Evolutionary conservation across 2,888 invertebrate species (phyloP).

Genomic region (Nebria salina): DNA sequence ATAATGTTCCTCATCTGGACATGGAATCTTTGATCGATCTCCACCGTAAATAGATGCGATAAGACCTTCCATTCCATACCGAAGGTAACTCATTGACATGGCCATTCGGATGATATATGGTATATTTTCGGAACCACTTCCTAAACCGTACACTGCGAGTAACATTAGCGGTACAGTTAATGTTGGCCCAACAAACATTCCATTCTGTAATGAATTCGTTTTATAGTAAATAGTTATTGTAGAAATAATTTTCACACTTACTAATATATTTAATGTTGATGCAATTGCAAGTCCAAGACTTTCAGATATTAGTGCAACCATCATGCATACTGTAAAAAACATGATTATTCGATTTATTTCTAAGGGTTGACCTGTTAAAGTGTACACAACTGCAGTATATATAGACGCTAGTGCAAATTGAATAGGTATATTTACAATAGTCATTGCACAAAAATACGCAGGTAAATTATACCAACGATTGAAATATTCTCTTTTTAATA

Average conservation of each 20-base stretch:
- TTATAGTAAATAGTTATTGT: not conserved
- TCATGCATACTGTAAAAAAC: constrained; percentile 75
- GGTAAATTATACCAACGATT: constrained; percentile 86
- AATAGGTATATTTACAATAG: constrained; percentile 75
- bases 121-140: constrained; percentile 73
- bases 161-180: constrained; percentile 88
- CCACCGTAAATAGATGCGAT: constrained; percentile 83
- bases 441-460: constrained; percentile 80
- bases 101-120: constrained; percentile 81
- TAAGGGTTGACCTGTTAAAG: constrained; percentile 80
- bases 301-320: constrained; percentile 81
- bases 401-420: constrained; percentile 75
- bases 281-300: constrained; percentile 80
- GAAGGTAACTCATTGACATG: constrained; percentile 70
- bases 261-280: constrained; percentile 79
- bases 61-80: constrained; percentile 74
- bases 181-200: constrained; percentile 90
- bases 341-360: constrained; percentile 73
- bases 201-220: constrained; percentile 70
- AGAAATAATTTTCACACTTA: constrained; percentile 62
- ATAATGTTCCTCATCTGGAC: constrained; percentile 75
- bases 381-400: constrained; percentile 77
- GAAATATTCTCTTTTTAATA: constrained; percentile 83
- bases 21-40: constrained; percentile 76
- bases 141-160: constrained; percentile 87